These are phyloP conservation scores for Muscicapa comitata DNA, from an alignment of 2,797 vertebrate genomes.

Conservation along the genomic window DNA sequence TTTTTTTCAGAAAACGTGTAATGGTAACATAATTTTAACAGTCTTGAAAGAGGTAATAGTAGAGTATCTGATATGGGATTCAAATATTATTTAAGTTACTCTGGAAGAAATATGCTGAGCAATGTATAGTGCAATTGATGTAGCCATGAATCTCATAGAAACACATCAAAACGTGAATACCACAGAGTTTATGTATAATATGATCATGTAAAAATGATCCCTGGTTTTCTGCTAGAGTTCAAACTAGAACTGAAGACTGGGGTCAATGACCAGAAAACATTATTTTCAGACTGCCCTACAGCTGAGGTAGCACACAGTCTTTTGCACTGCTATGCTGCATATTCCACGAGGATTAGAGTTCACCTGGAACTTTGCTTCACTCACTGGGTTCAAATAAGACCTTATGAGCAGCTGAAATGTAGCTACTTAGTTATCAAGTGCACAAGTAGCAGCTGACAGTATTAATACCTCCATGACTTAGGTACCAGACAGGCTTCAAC, in stretches of 20 bases:
- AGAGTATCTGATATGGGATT: not conserved
- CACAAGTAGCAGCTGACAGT: not conserved
- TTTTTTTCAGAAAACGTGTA: slow-evolving; percentile 36
- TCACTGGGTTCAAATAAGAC: not conserved
- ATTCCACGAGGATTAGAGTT: not conserved
- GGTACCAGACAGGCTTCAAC: not conserved
- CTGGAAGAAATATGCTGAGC: not conserved
- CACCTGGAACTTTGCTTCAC: not conserved
- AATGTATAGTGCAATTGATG: not conserved
- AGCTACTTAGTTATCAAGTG: not conserved
- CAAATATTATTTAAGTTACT: not conserved
- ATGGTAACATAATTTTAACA: slow-evolving; percentile 16
- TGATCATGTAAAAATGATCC: not conserved
- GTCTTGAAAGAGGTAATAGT: slow-evolving; percentile 2
- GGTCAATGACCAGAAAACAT: not conserved
- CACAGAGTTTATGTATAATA: not conserved
- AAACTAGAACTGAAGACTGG: not conserved
- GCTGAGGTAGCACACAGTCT: not conserved
- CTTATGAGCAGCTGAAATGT: not conserved
- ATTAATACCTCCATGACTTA: not conserved
- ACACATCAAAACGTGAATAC: not conserved
- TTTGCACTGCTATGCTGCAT: not conserved
- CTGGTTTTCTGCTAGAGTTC: not conserved
- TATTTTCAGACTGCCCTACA: not conserved
- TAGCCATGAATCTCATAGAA: not conserved